phyloP scores from a whole-genome alignment of 2,888 invertebrate species.

The Calameuta idolon region DNA sequence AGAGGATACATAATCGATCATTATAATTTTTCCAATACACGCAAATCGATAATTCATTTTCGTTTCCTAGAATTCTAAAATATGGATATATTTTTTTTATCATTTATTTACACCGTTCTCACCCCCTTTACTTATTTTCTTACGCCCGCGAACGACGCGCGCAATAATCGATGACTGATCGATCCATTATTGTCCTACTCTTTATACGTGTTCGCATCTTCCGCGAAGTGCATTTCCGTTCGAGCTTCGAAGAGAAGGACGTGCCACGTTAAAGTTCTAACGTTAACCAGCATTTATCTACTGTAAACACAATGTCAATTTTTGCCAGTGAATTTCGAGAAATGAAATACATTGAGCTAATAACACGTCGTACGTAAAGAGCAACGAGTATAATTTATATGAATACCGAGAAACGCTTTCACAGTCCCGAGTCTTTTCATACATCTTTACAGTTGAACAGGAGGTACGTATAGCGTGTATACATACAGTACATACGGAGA shows the following conservation, averaged over 20 bases:
- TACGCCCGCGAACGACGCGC: background rate
- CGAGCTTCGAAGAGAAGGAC: background rate
- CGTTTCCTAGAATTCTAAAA: background rate
- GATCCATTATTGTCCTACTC: background rate
- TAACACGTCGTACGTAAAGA: constrained; percentile 32
- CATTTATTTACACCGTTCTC: background rate
- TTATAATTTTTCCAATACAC: background rate
- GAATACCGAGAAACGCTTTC: constrained; percentile 6
- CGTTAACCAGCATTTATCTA: background rate
- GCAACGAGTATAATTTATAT: constrained; percentile 13
- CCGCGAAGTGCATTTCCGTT: background rate
- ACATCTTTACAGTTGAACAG: background rate
- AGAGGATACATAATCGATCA: background rate
- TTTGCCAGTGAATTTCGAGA: background rate
- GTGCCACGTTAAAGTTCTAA: background rate
- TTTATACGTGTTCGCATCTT: background rate
- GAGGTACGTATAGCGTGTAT: background rate
- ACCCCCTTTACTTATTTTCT: background rate
- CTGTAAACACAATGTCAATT: background rate
- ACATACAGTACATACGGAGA: background rate
- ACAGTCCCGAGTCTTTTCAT: background rate
- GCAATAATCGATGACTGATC: background rate
- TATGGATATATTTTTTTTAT: background rate
- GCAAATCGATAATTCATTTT: background rate
- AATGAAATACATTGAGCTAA: constrained; percentile 33